phyloP scores from a whole-genome alignment of 1,140 invertebrate species.

The Drosophila rhopaloa region DNA sequence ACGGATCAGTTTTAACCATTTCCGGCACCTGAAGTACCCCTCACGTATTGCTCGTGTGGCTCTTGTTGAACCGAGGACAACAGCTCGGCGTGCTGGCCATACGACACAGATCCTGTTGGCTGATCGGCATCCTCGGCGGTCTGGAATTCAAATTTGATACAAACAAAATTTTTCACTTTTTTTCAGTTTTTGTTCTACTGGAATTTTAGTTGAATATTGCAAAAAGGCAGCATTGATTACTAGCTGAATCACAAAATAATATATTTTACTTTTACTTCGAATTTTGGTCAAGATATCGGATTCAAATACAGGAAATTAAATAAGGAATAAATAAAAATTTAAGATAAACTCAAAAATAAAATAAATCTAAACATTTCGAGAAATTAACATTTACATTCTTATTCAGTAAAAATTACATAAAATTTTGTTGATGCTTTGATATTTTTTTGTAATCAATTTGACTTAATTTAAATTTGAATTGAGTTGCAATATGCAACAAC shows the following conservation, averaged over 20 bases:
- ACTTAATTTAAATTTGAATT: too few relatives aligned
- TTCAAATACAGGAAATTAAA: too few relatives aligned
- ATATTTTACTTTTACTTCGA: too few relatives aligned
- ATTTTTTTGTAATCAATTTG: too few relatives aligned
- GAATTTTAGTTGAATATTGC: constrained; percentile 6
- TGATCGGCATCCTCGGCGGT: constrained; percentile 11
- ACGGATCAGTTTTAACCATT: not conserved
- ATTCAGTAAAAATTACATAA: too few relatives aligned
- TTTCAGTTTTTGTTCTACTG: not conserved
- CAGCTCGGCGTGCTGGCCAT: not conserved
- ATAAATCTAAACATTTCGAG: not conserved
- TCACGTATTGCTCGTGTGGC: constrained; percentile 36
- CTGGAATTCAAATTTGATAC: constrained; percentile 4
- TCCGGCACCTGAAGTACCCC: not conserved
- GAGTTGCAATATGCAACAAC: too few relatives aligned
- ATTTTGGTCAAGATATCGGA: too few relatives aligned
- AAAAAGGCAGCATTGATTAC: constrained; percentile 11
- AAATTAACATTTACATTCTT: too few relatives aligned
- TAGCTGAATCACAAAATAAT: not conserved
- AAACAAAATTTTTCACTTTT: constrained; percentile 19
- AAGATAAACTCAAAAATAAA: not conserved
- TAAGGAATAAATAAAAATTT: too few relatives aligned
- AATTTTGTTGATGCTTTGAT: too few relatives aligned
- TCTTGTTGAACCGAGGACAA: constrained; percentile 8
- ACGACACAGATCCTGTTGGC: not conserved